Evolutionary conservation across 1,140 invertebrate species (phyloP), one percentile per base, ranked within the genome.

Genomic region (Polypedilum pembai): DNA sequence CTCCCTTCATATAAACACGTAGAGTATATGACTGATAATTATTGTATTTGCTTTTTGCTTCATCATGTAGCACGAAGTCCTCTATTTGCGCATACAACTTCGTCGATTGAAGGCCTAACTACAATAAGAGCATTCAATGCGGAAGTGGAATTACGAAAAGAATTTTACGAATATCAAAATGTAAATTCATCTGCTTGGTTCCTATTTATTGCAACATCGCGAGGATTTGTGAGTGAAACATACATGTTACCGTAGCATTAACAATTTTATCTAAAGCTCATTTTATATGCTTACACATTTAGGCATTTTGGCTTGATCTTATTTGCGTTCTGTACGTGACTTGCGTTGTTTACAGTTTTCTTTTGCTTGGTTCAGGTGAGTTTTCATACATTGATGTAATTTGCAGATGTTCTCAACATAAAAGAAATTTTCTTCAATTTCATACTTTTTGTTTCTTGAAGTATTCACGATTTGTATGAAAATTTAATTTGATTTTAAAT

Each of bases 51-150:
- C 20, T 20, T 5, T 33, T 33, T 10, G 20, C 18, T 69, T 69
- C 17, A 69, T 69, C 3, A 69, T 7, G 8, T 75, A 90, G 89
- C 87, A 74, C 84, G 88, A 74, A 89, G 88, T 84, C 92, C 92
- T 0, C 87, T 94, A 18, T 92, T 92, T 82, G 89, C 90, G 20
- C 93, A 96, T 79, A 83, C 93, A 0, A 91, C 88, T 79, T 88
- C 92, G 24, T 91, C 91, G 0, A 83, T 95, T 75, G 85, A 89
- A 73, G 94, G 94, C 1, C 80, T 96, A 8, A 87, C 88, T 56
- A 95, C 93, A 0, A 92, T 96, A 75, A 84, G 94, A 69, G 89
- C 93, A 0, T 88, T 88, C 75, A 83, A 83, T 41, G 89, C 88
- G 1, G 86, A 93, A 79, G 83, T 86, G 69, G 86, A 90, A 75